Percentiles rank a stretch among this genome's conserved stretches.
These are phyloP conservation scores for Amblyopsis rosae DNA, from an alignment of 2,113 vertebrate species.

Conservation along the genomic window DNA sequence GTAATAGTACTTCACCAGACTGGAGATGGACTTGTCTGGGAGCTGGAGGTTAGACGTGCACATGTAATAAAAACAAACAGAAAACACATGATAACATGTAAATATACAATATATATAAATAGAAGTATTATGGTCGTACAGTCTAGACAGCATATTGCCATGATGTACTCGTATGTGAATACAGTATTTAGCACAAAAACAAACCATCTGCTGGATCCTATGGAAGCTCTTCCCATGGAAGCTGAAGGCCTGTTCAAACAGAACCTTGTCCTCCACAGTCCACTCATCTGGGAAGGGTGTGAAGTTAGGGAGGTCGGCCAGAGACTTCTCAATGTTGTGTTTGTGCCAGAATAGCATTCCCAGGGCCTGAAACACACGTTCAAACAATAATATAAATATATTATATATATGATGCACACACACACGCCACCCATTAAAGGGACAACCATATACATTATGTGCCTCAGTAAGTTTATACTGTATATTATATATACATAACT, in stretches of 20 bases:
- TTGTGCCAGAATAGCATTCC: constrained; percentile 99
- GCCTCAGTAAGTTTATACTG: too few species aligned
- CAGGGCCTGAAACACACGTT: constrained; percentile 80
- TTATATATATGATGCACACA: not conserved
- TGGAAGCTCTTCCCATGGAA: constrained; percentile 99
- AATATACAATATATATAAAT: too few species aligned
- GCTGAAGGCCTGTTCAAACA: constrained; percentile 99
- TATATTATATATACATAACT: too few species aligned
- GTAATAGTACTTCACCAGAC: constrained; percentile 98
- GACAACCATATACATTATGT: too few species aligned
- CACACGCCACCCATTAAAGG: too few species aligned
- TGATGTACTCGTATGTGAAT: not conserved
- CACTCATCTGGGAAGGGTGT: constrained; percentile 99
- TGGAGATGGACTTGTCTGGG: constrained; percentile 98
- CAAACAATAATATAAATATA: not conserved
- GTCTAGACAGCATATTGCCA: not conserved
- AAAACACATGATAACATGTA: too few species aligned
- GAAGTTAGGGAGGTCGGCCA: constrained; percentile 97
- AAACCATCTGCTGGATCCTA: constrained; percentile 98
- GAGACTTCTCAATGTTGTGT: constrained; percentile 97
- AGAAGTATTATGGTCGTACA: too few species aligned
- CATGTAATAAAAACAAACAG: not conserved
- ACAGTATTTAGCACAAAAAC: too few species aligned
- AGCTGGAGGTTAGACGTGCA: constrained; percentile 73
- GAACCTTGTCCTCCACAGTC: constrained; percentile 98